A percentile compares a stretch with the other conserved stretches of the same genome.
Conservation (phyloP, 2,888 invertebrate species). For the Notocelia uddmanniana region DNA sequence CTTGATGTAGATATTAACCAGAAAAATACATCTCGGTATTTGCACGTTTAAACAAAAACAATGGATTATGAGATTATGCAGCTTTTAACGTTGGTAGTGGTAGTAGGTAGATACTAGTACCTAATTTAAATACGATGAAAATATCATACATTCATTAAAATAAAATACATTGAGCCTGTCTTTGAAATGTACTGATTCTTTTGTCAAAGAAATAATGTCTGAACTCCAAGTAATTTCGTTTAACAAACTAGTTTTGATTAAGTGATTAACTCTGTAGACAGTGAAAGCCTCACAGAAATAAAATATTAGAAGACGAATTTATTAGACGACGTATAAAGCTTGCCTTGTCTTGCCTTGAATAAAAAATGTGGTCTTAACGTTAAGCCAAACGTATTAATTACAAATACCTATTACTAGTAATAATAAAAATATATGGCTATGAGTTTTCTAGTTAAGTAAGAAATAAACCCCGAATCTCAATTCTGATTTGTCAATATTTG, state of each 20-base stretch:
- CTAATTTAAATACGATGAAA: neutral
- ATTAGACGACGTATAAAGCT: conserved; percentile 23
- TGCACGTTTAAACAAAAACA: too few relatives aligned
- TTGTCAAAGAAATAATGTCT: neutral
- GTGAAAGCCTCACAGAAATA: conserved; percentile 1
- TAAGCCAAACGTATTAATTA: neutral
- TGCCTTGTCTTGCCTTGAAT: too few relatives aligned
- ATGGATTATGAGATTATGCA: neutral
- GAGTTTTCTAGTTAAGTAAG: neutral
- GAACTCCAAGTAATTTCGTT: conserved; percentile 14
- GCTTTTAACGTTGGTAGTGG: neutral
- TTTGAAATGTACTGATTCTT: conserved; percentile 6
- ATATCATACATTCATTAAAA: neutral
- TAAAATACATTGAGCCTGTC: neutral
- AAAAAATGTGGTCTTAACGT: neutral
- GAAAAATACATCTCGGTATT: too few relatives aligned
- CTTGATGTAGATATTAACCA: neutral
- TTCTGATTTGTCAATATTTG: too few relatives aligned
- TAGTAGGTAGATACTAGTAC: too few relatives aligned
- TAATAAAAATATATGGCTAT: too few relatives aligned
- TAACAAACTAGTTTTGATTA: conserved; percentile 33
- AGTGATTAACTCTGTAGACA: conserved; percentile 18
- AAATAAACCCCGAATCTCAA: too few relatives aligned
- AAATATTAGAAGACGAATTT: conserved; percentile 15
- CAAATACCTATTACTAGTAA: neutral